Conservation (phyloP, 2,797 vertebrate species). For the Darevskia mixta region DNA sequence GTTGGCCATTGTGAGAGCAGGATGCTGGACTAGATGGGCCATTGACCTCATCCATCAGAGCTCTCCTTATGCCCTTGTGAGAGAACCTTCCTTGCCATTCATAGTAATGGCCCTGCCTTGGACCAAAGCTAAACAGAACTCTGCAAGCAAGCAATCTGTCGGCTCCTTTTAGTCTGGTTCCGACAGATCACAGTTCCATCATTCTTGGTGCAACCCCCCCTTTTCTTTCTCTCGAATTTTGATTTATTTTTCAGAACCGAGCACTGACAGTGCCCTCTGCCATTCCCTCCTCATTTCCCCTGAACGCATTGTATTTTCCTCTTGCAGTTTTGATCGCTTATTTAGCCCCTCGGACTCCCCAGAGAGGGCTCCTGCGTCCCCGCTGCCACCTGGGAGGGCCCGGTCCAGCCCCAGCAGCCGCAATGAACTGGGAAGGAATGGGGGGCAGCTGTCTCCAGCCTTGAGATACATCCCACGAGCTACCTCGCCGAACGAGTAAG, state of each 20-base stretch:
- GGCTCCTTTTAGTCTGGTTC: not conserved
- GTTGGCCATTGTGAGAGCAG: too few relatives aligned
- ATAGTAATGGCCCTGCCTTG: not conserved
- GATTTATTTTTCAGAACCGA: not conserved
- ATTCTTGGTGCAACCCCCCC: not conserved
- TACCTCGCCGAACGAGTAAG: constrained; percentile 52
- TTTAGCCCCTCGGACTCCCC: not conserved
- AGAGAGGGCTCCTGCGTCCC: not conserved
- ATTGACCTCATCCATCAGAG: too few relatives aligned
- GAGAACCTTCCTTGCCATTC: not conserved
- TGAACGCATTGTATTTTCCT: not conserved
- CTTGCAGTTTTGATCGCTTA: constrained; percentile 45
- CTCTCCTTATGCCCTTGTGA: not conserved
- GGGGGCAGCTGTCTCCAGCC: not conserved
- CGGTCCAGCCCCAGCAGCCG: not conserved
- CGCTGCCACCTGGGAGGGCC: not conserved
- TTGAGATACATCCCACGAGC: constrained; percentile 22
- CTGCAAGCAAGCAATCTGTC: not conserved
- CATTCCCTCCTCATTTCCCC: not conserved
- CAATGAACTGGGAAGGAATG: constrained; percentile 18
- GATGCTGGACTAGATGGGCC: too few relatives aligned
- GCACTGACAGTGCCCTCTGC: too few relatives aligned
- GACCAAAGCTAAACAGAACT: not conserved
- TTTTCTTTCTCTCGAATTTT: not conserved
- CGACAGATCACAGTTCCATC: not conserved